Evolutionary conservation across 2,797 vertebrate genomes (phyloP).

Genomic region (Paratrypauchen microcephalus): DNA sequence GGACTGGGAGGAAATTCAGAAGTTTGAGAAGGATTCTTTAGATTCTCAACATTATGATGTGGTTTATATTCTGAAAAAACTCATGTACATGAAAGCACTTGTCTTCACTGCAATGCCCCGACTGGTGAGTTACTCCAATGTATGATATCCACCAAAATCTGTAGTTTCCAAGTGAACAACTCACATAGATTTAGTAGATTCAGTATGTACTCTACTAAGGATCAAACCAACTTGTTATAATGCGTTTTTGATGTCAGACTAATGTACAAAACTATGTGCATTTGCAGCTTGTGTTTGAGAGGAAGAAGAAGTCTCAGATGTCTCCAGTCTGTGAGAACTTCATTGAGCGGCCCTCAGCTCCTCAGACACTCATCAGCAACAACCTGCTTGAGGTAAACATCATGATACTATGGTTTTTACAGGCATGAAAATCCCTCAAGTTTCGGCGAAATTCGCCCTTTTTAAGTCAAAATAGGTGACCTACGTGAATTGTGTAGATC

Average conservation of each 20-base stretch:
- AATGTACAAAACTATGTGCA: not conserved
- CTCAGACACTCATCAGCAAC: slow-evolving; percentile 82
- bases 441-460: too few relatives aligned
- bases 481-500: too few relatives aligned
- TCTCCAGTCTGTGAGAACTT: slow-evolving; percentile 77
- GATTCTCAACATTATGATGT: slow-evolving; percentile 86
- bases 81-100: slow-evolving; percentile 85
- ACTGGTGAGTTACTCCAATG: slow-evolving; percentile 59
- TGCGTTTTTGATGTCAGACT: too few relatives aligned
- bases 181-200: too few relatives aligned
- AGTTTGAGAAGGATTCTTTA: slow-evolving; percentile 84
- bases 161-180: too few relatives aligned
- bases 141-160: too few relatives aligned
- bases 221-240: not conserved
- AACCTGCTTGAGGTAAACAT: slow-evolving; percentile 84
- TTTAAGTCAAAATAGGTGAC: too few relatives aligned
- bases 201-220: not conserved
- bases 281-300: slow-evolving; percentile 79
- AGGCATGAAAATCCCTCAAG: too few relatives aligned
- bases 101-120: slow-evolving; percentile 88
- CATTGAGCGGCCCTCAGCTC: slow-evolving; percentile 80
- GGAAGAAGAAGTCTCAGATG: slow-evolving; percentile 70
- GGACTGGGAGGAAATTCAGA: slow-evolving; percentile 86
- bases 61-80: slow-evolving; percentile 80
- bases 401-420: too few relatives aligned